Evolutionary conservation across 2,113 vertebrate genomes (phyloP).

Genomic region (Grus americana): DNA sequence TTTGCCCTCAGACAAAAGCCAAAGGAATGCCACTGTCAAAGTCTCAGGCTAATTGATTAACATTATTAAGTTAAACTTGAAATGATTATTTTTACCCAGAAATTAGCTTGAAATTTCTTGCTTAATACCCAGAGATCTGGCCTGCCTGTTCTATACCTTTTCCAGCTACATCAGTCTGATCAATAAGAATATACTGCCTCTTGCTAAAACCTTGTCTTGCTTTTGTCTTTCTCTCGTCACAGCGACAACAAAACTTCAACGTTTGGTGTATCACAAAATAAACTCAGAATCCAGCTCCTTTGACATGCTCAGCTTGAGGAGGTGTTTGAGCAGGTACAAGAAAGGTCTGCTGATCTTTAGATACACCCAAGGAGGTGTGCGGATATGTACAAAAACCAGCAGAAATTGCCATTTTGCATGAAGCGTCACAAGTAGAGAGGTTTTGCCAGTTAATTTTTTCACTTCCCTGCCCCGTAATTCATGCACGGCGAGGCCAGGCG

Average conservation of each 20-base stretch:
- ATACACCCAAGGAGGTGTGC: not conserved
- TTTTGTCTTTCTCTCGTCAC: not conserved
- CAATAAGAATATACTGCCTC: not conserved
- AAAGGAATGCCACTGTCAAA: not conserved
- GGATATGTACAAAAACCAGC: not conserved
- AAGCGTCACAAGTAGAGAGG: not conserved
- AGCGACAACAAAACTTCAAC: accelerated
- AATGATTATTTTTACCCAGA: not conserved
- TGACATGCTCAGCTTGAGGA: not conserved
- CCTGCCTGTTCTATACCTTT: not conserved
- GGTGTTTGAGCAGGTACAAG: not conserved
- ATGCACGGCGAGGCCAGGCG: not conserved
- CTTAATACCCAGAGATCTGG: not conserved
- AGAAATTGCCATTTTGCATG: not conserved
- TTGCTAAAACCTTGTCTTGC: not conserved
- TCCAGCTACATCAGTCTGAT: not conserved
- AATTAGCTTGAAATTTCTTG: not conserved
- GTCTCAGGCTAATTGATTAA: not conserved
- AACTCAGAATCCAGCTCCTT: not conserved
- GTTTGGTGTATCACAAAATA: not conserved
- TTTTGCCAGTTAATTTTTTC: not conserved
- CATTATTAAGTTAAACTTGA: not conserved
- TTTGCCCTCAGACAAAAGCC: not conserved
- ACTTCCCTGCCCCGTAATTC: not conserved
- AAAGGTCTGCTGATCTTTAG: not conserved